A percentile compares a stretch with the other conserved stretches of the same genome.
These are phyloP conservation scores for Etia nguti DNA, from an alignment of 2,113 vertebrate species.

Conservation along the genomic window DNA sequence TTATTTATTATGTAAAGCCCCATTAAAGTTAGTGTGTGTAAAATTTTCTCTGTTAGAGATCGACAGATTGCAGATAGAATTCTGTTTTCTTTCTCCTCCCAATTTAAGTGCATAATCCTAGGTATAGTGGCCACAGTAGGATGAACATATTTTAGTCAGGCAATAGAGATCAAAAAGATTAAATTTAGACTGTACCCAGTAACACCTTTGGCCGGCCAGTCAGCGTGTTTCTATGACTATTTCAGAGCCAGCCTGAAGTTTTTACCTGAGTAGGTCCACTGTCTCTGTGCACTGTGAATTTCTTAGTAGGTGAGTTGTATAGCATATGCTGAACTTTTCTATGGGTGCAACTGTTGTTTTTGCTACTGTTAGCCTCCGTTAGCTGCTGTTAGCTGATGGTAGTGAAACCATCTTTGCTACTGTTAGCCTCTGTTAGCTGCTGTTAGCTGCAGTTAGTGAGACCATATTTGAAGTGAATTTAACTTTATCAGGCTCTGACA, in stretches of 20 bases:
- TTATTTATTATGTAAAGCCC: neutral
- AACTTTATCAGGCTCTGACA: neutral
- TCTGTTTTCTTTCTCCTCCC: neutral
- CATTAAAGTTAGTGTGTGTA: neutral
- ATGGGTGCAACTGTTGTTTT: neutral
- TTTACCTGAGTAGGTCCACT: neutral
- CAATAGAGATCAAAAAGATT: neutral
- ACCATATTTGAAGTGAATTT: neutral
- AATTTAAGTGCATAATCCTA: neutral
- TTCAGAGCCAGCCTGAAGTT: neutral
- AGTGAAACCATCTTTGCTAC: rapidly evolving
- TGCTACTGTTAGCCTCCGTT: neutral
- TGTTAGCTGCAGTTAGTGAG: neutral
- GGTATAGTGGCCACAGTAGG: neutral
- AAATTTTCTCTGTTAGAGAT: rapidly evolving
- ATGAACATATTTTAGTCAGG: neutral
- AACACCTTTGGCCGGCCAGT: neutral
- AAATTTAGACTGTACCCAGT: neutral
- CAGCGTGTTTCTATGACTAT: neutral
- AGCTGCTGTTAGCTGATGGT: neutral
- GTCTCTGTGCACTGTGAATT: neutral
- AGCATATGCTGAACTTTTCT: neutral
- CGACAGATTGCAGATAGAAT: neutral
- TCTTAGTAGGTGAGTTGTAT: neutral
- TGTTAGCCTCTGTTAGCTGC: neutral